phyloP scores from a whole-genome alignment of 2,888 invertebrate genomes.

The Heliconius cydno region DNA sequence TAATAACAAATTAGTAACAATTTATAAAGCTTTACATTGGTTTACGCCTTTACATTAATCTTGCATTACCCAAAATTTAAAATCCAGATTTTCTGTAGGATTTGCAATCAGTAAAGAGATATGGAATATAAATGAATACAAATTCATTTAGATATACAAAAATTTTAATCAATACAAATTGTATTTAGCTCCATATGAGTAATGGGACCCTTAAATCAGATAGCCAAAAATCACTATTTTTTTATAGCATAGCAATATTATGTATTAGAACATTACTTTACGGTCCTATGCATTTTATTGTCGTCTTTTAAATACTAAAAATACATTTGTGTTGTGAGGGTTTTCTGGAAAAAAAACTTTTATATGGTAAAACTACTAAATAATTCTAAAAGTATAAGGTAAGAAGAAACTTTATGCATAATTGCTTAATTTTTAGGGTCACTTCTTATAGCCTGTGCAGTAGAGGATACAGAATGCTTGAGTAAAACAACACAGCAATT shows the following conservation, averaged over 20 bases:
- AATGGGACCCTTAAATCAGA: not conserved
- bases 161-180: no score
- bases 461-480: constrained; percentile 65
- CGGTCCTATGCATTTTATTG: no score
- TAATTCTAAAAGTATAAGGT: not conserved
- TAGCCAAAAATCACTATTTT: not conserved
- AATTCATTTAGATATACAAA: no score
- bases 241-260: not conserved
- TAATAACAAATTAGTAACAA: not conserved
- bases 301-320: not conserved
- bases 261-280: no score
- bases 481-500: constrained; percentile 65
- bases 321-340: not conserved
- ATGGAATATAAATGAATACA: not conserved
- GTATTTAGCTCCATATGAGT: not conserved
- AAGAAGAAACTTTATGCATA: not conserved
- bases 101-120: not conserved
- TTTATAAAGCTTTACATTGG: not conserved
- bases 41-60: no score
- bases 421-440: constrained; percentile 43
- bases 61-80: not conserved
- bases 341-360: not conserved
- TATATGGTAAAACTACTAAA: not conserved
- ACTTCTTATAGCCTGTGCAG: constrained; percentile 59
- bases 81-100: not conserved